Base-by-base conservation (phyloP, 2,113 vertebrate species). In the Lanius ludovicianus region DNA sequence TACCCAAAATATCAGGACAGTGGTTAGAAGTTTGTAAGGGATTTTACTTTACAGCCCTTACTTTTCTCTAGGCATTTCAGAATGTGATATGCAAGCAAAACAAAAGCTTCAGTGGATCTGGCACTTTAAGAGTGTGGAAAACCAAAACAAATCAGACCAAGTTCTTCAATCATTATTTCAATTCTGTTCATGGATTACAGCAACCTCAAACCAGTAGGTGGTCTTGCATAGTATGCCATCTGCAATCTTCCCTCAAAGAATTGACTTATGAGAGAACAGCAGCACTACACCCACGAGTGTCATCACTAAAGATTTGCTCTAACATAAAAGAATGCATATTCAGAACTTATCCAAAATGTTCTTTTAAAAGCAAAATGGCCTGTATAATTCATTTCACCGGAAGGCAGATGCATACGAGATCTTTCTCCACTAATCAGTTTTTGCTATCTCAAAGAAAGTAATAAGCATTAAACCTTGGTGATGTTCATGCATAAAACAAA, bases 261-360 rank as follows among this genome's bases (percentile, higher is more conserved):
- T 68, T 75, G 60, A 68, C 89, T 94, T 71, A 73, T 9, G 59
- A 83, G 82, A 79, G 70, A 96, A 91, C 75, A 93, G 77, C 81
- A 97, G 90, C 76, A 94, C 85, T 87, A 95, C 89, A 91, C 93
- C 89, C 93, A 91, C 94, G 15, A 94, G 50, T 88, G 78, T 62
- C 84, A 94, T 76, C 89, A 74, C 84, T 77, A 28, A 84, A 96
- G 78, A 89, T 76, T 39, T 71, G 59, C 82, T 86, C 80, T 63
- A 92, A 77, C 74, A 60, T 69, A 60, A 56, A 95, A 86, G 28
- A 88, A 93, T 71, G 56, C 42, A 92, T 94, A 91, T 90, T 84
- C 89, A 76, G 67, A 87, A 79, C 35, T 83, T 76, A 83, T 33
- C 57, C 46, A 82, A 81, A 81, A 42, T 60, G 60, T 68, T 91